Evolutionary conservation across 2,113 vertebrate species (phyloP).

Genomic region (Conger conger): DNA sequence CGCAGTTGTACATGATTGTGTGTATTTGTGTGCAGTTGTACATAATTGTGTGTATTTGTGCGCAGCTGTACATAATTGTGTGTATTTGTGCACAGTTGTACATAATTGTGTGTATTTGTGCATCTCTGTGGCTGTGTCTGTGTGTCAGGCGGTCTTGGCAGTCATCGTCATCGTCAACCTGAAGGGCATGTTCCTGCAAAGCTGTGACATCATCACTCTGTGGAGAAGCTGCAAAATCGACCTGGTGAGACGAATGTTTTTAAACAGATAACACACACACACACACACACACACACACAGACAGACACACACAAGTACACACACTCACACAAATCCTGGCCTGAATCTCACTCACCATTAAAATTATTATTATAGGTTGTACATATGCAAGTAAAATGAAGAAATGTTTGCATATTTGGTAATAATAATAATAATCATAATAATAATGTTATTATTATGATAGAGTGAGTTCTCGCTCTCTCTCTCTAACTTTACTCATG

Average conservation of each 20-base stretch:
- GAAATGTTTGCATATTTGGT: no score
- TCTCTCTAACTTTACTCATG: not conserved
- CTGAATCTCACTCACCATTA: no score
- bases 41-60: not conserved
- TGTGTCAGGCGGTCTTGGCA: conserved; percentile 80
- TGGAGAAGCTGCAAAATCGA: conserved; percentile 82
- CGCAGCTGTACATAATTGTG: not conserved
- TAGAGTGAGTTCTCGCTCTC: not conserved
- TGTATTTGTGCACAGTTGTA: not conserved
- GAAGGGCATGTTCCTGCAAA: conserved; percentile 90
- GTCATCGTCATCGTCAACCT: conserved; percentile 85
- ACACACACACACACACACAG: not conserved
- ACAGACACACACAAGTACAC: not conserved
- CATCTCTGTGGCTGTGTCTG: conserved; percentile 3
- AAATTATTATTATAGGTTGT: no score
- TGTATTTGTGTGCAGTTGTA: no score
- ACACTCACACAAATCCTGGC: not conserved
- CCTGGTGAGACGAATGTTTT: conserved; percentile 70
- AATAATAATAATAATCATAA: no score
- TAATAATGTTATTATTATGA: no score
- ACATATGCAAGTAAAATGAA: no score
- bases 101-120: conserved; percentile 28
- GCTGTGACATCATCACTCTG: conserved; percentile 70
- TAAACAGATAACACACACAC: not conserved
- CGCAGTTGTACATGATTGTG: no score